phyloP scores from a whole-genome alignment of 2,888 invertebrate species.

The Cremastinae sp. region DNA sequence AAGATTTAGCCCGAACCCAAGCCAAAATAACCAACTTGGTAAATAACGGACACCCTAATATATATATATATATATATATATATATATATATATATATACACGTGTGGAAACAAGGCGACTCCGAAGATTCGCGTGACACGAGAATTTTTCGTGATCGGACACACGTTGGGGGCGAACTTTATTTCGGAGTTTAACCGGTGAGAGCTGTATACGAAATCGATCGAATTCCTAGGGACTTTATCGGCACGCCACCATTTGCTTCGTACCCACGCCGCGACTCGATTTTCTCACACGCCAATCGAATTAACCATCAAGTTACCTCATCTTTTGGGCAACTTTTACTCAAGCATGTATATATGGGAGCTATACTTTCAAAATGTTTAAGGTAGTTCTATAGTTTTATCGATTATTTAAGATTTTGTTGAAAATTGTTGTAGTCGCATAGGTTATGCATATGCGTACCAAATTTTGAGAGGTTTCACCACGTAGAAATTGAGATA shows the following conservation, averaged over 20 bases:
- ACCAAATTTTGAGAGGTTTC: too few species aligned
- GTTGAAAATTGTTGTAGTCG: too few species aligned
- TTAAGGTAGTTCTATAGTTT: too few species aligned
- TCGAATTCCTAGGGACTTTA: slow-evolving; percentile 66
- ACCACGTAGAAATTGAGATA: too few species aligned
- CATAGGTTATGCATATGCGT: too few species aligned
- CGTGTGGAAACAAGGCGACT: background rate
- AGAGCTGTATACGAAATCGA: slow-evolving; percentile 18
- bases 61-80: background rate
- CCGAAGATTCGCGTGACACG: slow-evolving; percentile 3
- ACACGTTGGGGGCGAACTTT: slow-evolving; percentile 29
- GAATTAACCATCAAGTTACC: background rate
- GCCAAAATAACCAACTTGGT: too few species aligned
- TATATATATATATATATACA: background rate
- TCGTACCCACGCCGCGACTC: slow-evolving; percentile 59
- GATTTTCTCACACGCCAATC: slow-evolving; percentile 2
- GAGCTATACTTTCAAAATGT: too few species aligned
- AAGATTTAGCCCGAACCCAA: too few species aligned
- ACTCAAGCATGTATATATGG: too few species aligned
- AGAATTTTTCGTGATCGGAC: slow-evolving; percentile 41
- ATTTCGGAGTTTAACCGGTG: slow-evolving; percentile 10
- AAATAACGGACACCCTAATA: too few species aligned
- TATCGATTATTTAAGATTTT: too few species aligned
- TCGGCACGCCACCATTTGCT: slow-evolving; percentile 67
- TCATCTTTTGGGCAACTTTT: too few species aligned